Conservation (phyloP, 2,888 invertebrate species). For the Macrophya annulata region DNA sequence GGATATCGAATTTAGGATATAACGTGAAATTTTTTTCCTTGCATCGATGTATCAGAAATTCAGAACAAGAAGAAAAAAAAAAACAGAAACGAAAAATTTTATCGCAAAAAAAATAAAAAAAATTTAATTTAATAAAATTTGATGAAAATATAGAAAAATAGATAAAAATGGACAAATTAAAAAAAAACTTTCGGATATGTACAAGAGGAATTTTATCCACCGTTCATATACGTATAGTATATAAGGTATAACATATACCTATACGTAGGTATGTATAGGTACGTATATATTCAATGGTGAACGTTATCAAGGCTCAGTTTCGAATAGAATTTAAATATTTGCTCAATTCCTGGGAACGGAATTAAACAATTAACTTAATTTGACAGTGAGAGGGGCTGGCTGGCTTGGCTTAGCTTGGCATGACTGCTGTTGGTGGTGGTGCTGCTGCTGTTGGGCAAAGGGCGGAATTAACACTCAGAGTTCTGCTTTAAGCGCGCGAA, state of each 20-base stretch:
- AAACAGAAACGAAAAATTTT: too few relatives aligned
- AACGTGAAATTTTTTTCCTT: not conserved
- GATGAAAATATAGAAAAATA: not conserved
- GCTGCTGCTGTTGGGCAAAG: not conserved
- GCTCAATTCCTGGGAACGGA: conserved; percentile 22
- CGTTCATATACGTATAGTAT: not conserved
- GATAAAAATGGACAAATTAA: not conserved
- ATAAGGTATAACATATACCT: too few relatives aligned
- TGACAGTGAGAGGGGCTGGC: conserved; percentile 6
- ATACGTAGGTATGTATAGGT: too few relatives aligned
- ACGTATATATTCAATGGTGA: not conserved
- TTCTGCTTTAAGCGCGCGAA: not conserved
- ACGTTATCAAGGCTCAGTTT: conserved; percentile 11
- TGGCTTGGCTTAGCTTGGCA: too few relatives aligned
- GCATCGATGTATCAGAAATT: not conserved
- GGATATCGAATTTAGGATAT: not conserved
- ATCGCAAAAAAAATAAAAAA: not conserved
- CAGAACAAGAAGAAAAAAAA: too few relatives aligned
- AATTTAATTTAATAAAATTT: not conserved
- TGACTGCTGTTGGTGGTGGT: not conserved
- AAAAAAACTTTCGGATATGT: not conserved
- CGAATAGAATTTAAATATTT: conserved; percentile 34
- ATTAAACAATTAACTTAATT: conserved; percentile 44
- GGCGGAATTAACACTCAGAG: not conserved
- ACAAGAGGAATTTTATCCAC: not conserved